Percentiles rank a stretch among this genome's conserved stretches.
Evolutionary conservation across 2,113 vertebrate genomes (phyloP).

Genomic region (Dinomys branickii): DNA sequence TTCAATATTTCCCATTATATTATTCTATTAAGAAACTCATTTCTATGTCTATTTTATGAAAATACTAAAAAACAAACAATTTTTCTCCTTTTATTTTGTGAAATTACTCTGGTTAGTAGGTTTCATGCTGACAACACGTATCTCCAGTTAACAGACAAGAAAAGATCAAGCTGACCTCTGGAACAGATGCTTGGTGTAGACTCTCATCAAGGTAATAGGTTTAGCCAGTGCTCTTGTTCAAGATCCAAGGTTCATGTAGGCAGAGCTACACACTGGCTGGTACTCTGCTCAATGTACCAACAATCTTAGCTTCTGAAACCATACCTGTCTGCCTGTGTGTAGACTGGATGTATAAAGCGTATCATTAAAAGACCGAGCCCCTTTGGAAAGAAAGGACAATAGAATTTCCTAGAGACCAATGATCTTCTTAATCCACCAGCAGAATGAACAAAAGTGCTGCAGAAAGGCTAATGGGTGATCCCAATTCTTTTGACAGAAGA

Average conservation of each 20-base stretch:
- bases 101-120: neutral
- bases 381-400: neutral
- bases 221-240: neutral
- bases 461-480: neutral
- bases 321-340: neutral
- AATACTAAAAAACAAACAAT: neutral
- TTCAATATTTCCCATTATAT: neutral
- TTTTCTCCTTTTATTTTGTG: neutral
- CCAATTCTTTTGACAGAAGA: neutral
- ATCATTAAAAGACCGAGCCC: neutral
- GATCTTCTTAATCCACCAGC: neutral
- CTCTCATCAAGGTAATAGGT: neutral
- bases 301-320: neutral
- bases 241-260: neutral
- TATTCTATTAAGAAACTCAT: conserved; percentile 28
- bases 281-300: neutral
- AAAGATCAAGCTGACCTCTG: neutral
- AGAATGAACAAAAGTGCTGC: neutral
- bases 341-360: neutral
- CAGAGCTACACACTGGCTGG: neutral
- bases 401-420: neutral
- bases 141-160: neutral
- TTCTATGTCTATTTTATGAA: conserved; percentile 1
- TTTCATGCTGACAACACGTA: neutral
- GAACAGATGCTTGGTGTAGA: neutral